These are phyloP conservation scores for Trematomus loennbergii DNA, from an alignment of 2,113 vertebrate species.

Conservation along the genomic window DNA sequence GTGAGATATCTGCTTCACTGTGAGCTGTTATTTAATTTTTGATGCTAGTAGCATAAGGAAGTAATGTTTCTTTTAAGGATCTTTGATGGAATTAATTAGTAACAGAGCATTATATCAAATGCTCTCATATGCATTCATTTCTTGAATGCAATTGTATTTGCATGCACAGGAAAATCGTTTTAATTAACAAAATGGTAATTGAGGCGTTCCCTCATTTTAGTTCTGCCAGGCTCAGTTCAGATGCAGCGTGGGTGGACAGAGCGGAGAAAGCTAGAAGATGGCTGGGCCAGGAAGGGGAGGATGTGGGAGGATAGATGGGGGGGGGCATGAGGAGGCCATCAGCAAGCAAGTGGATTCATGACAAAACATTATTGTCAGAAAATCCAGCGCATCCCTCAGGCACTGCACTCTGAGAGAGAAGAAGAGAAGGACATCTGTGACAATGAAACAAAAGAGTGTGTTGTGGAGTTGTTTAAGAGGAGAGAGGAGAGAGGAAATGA, in stretches of 20 bases:
- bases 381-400: slow-evolving; percentile 13
- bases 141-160: not conserved
- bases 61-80: slow-evolving; percentile 45
- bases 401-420: not conserved
- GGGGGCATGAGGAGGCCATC: not conserved
- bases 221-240: slow-evolving; percentile 15
- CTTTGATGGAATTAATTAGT: slow-evolving; percentile 44
- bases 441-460: slow-evolving; percentile 1
- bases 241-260: slow-evolving; percentile 1
- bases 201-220: slow-evolving; percentile 10
- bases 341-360: slow-evolving; percentile 9
- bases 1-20: not conserved
- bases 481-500: slow-evolving; percentile 45
- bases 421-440: not conserved
- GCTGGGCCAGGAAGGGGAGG: not conserved
- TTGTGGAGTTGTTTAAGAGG: slow-evolving; percentile 20
- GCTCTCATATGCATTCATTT: not conserved
- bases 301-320: slow-evolving; percentile 9
- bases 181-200: not conserved
- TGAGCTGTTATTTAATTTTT: not conserved
- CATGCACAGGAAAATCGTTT: slow-evolving; percentile 9
- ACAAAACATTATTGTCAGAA: slow-evolving; percentile 28
- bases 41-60: too few species aligned
- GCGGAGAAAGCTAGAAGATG: slow-evolving; percentile 3
- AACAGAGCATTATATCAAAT: slow-evolving; percentile 6